Percentiles rank a stretch among this genome's conserved stretches.
Evolutionary conservation across 2,888 invertebrate genomes (phyloP).

Genomic region (Andrena minutula): DNA sequence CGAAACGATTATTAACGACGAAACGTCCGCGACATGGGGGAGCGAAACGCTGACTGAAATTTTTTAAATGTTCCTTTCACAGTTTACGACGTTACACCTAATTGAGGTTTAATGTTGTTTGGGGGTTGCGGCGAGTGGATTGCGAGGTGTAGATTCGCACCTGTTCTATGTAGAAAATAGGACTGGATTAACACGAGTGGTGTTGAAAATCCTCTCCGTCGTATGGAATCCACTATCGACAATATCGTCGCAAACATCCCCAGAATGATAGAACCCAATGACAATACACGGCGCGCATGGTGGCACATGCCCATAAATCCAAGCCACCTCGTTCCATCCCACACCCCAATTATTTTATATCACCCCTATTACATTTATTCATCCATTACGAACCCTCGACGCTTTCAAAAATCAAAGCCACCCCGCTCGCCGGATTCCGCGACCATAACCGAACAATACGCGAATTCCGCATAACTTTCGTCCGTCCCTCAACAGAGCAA

Average conservation of each 20-base stretch:
- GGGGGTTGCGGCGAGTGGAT: background rate
- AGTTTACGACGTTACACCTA: background rate
- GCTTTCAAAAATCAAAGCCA: no score
- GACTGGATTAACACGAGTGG: no score
- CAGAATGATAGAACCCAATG: no score
- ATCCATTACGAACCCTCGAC: no score
- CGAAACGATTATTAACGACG: conserved; percentile 49
- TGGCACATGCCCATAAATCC: no score
- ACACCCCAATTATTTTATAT: no score
- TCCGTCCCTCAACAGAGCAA: conserved; percentile 6
- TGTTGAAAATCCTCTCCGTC: no score
- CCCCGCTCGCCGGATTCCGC: background rate
- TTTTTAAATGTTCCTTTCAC: conserved; percentile 22
- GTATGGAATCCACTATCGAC: background rate
- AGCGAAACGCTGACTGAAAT: conserved; percentile 16
- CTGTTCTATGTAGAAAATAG: no score
- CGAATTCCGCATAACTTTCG: conserved; percentile 24
- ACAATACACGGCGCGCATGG: no score
- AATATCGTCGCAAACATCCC: background rate
- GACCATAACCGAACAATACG: background rate
- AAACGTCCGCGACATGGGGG: conserved; percentile 18
- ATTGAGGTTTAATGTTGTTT: conserved; percentile 12
- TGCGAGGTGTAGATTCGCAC: no score
- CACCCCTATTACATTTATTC: no score
- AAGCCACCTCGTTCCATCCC: no score